Evolutionary conservation across 2,113 vertebrate genomes (phyloP).

Genomic region (Thamnophis sirtalis): DNA sequence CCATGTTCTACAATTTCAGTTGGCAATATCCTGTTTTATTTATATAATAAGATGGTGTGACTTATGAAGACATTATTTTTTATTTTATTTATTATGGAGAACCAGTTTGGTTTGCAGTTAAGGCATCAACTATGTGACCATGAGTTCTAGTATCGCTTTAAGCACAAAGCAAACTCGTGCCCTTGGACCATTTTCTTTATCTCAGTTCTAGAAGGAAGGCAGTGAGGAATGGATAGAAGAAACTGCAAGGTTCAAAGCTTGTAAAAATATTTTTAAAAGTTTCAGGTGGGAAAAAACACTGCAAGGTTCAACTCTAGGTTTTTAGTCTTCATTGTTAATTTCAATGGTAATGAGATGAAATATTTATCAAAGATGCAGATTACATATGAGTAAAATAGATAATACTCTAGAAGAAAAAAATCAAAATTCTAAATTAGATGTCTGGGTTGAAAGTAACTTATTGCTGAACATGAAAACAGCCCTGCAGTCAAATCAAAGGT

Average conservation of each 20-base stretch:
- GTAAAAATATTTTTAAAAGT: not conserved
- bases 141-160: not conserved
- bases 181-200: not conserved
- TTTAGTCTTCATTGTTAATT: no score
- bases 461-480: no score
- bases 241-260: not conserved
- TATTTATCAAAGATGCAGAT: no score
- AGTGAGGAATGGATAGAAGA: not conserved
- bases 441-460: no score
- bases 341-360: no score
- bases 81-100: not conserved
- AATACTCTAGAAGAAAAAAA: no score
- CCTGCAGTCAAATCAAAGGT: no score
- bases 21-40: not conserved
- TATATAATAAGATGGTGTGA: not conserved
- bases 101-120: not conserved
- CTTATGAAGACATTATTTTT: not conserved
- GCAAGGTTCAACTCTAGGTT: no score
- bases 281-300: no score
- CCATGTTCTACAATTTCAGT: not conserved
- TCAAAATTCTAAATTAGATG: no score
- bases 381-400: no score
- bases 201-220: not conserved
- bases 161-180: not conserved
- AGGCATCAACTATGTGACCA: not conserved